Evolutionary conservation across 2,113 vertebrate species (phyloP).

Genomic region (Scomber scombrus): DNA sequence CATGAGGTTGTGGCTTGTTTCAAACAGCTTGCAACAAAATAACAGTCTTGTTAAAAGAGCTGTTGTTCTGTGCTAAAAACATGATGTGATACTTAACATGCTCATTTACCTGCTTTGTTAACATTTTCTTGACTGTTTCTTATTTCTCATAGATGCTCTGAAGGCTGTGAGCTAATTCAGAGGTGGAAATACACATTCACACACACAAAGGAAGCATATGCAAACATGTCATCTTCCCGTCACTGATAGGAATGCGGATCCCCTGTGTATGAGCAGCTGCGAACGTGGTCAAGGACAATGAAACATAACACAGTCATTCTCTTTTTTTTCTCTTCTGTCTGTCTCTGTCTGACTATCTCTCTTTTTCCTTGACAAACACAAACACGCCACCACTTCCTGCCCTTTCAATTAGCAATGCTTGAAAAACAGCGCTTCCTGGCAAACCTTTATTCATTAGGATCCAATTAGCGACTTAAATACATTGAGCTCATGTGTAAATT

Average conservation of each 20-base stretch:
- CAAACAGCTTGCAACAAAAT: conserved; percentile 32
- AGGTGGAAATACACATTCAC: not conserved
- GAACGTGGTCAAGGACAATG: conserved; percentile 8
- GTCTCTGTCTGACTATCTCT: not conserved
- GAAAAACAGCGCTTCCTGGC: conserved; percentile 63
- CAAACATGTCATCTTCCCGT: conserved; percentile 21
- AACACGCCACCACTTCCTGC: conserved; percentile 54
- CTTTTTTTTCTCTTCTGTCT: conserved; percentile 37
- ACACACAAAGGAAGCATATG: conserved; percentile 7
- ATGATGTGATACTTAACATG: not conserved
- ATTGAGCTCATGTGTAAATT: conserved; percentile 68
- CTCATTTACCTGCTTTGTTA: not conserved
- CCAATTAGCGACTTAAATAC: conserved; percentile 69
- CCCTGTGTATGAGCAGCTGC: conserved; percentile 40
- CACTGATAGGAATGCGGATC: conserved; percentile 33
- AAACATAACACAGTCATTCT: conserved; percentile 17
- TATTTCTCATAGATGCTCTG: not conserved
- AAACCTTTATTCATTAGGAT: conserved; percentile 71
- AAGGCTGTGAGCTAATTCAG: not conserved
- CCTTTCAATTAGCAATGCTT: conserved; percentile 54
- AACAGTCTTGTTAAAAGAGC: conserved; percentile 19
- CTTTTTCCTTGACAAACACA: conserved; percentile 9
- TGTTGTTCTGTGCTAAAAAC: conserved; percentile 1
- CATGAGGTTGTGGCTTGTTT: conserved; percentile 34
- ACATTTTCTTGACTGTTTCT: conserved; percentile 4